Conservation (phyloP, 2,888 invertebrate species). For the Dilophus febrilis region DNA sequence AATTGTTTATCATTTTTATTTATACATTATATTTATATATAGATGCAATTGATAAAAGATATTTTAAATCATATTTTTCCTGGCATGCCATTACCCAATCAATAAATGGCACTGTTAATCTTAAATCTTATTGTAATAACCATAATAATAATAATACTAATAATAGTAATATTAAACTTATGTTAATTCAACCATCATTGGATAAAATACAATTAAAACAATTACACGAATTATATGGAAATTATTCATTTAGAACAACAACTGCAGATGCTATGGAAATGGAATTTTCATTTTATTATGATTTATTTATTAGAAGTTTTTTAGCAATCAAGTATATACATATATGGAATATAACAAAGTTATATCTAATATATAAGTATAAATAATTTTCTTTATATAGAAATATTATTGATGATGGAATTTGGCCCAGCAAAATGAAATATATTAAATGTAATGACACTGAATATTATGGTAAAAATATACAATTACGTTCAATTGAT, state of each 20-base stretch:
- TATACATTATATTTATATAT: no score
- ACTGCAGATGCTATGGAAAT: conserved; percentile 55
- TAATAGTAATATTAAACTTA: conserved; percentile 46
- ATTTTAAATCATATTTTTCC: conserved; percentile 71
- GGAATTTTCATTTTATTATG: conserved; percentile 75
- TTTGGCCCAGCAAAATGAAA: conserved; percentile 49
- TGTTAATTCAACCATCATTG: conserved; percentile 50
- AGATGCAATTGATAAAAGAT: conserved; percentile 17
- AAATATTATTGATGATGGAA: background rate
- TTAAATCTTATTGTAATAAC: no score
- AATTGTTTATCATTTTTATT: no score
- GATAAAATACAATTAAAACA: conserved; percentile 48
- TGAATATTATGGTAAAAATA: conserved; percentile 59
- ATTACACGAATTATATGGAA: conserved; percentile 32
- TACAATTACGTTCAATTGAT: conserved; percentile 52
- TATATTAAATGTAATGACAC: conserved; percentile 62
- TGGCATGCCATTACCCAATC: conserved; percentile 74
- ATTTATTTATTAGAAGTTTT: conserved; percentile 56
- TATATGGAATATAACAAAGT: no score
- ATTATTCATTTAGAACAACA: no score
- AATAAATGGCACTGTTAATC: no score
- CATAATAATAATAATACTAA: conserved; percentile 55
- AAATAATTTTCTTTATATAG: background rate
- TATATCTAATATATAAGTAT: no score
- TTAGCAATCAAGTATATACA: conserved; percentile 58